Evolutionary conservation across 2,113 vertebrate species (phyloP).

Genomic region (Rhipidura dahli): DNA sequence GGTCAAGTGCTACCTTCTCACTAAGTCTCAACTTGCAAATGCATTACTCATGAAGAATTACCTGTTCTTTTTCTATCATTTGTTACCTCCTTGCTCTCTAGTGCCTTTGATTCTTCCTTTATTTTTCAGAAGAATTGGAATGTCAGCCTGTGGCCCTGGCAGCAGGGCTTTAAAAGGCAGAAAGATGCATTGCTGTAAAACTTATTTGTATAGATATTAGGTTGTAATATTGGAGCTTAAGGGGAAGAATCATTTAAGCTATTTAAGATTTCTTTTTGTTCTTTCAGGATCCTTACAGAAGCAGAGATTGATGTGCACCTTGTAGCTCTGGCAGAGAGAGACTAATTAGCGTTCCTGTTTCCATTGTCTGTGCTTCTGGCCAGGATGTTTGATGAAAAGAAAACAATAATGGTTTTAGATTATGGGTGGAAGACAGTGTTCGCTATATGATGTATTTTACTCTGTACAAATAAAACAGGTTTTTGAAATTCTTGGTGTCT

Average conservation of each 20-base stretch:
- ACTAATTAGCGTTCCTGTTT: slow-evolving; percentile 75
- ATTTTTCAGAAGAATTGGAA: neutral
- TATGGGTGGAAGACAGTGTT: slow-evolving; percentile 52
- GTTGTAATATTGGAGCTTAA: neutral
- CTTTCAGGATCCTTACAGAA: slow-evolving; percentile 90
- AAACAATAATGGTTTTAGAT: slow-evolving; percentile 60
- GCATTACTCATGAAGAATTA: neutral
- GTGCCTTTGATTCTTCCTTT: neutral
- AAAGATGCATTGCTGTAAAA: neutral
- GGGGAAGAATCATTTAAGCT: neutral
- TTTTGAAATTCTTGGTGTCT: slow-evolving; percentile 71
- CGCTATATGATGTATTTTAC: slow-evolving; percentile 68
- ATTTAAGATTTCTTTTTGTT: slow-evolving; percentile 17
- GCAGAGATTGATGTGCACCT: slow-evolving; percentile 90
- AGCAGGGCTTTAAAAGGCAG: neutral
- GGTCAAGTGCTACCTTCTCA: neutral
- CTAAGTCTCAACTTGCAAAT: neutral
- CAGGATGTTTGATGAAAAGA: slow-evolving; percentile 58
- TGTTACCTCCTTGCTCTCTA: neutral
- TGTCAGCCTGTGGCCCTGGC: neutral
- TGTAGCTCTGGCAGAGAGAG: slow-evolving; percentile 91
- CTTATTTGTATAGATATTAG: neutral
- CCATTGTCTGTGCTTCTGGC: slow-evolving; percentile 40
- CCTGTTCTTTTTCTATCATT: neutral
- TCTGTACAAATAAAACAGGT: slow-evolving; percentile 80